Conservation (phyloP, 2,113 vertebrate species). For the Ceyx melanurus region DNA sequence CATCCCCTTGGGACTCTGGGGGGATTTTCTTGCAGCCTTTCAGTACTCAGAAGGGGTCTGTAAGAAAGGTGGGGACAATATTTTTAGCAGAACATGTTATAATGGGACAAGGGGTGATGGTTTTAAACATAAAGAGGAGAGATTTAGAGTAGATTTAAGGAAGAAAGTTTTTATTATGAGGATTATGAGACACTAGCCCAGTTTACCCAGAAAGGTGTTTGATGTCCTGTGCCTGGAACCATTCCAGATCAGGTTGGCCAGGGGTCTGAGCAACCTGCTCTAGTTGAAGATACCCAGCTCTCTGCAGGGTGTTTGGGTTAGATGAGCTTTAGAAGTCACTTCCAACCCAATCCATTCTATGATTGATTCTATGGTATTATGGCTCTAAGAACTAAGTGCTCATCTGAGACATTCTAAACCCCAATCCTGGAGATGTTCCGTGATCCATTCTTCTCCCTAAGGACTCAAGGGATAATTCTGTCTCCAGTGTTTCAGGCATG, state of each 20-base stretch:
- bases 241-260: background rate
- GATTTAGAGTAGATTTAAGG: background rate
- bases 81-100: background rate
- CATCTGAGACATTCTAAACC: background rate
- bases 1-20: background rate
- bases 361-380: too few species aligned
- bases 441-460: background rate
- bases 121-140: background rate
- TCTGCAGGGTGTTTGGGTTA: background rate
- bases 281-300: background rate
- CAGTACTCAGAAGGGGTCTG: background rate
- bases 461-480: background rate
- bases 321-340: background rate
- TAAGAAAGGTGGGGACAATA: background rate
- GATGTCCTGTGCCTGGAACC: background rate
- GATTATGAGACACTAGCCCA: background rate
- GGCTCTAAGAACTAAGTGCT: background rate
- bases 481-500: background rate
- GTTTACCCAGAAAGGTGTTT: background rate
- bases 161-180: background rate
- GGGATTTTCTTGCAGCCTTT: background rate
- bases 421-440: background rate
- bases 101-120: background rate
- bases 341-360: background rate
- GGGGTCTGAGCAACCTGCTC: background rate